Percentiles rank a stretch among this genome's conserved stretches.
These are phyloP conservation scores for Heliothis peltigera DNA, from an alignment of 2,888 invertebrate species.

Conservation along the genomic window DNA sequence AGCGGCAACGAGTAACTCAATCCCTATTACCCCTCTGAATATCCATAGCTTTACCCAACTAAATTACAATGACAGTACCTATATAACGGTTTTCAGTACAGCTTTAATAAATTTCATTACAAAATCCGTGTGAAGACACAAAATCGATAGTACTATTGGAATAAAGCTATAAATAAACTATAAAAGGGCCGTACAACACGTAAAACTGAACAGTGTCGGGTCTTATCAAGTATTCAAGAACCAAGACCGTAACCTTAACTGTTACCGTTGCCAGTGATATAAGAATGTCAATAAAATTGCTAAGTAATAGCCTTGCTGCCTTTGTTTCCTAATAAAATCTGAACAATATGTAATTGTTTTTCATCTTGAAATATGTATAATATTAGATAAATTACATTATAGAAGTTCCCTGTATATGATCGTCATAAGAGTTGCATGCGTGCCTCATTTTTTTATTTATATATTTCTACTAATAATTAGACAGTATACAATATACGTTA, in stretches of 20 bases:
- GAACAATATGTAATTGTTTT: slow-evolving; percentile 16
- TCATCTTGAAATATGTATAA: slow-evolving; percentile 4
- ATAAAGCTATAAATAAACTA: slow-evolving; percentile 70
- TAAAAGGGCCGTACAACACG: slow-evolving; percentile 69
- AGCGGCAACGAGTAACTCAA: slow-evolving; percentile 22
- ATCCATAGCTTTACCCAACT: slow-evolving; percentile 9
- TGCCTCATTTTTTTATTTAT: too few species aligned
- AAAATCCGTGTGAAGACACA: slow-evolving; percentile 43
- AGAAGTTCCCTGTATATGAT: too few species aligned
- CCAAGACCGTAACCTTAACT: slow-evolving; percentile 59
- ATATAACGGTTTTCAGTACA: slow-evolving; percentile 21
- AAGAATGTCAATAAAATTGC: slow-evolving; percentile 50
- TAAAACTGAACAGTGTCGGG: slow-evolving; percentile 66
- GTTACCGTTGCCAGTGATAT: slow-evolving; percentile 54
- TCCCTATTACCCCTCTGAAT: slow-evolving; percentile 25
- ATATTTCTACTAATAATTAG: background rate
- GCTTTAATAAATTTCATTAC: slow-evolving; percentile 40
- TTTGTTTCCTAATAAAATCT: slow-evolving; percentile 38
- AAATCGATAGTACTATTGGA: slow-evolving; percentile 66
- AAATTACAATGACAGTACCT: slow-evolving; percentile 32
- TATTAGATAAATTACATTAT: too few species aligned
- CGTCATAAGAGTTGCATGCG: too few species aligned
- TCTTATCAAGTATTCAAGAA: slow-evolving; percentile 69
- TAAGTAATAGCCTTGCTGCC: slow-evolving; percentile 36
- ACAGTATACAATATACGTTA: background rate